Evolutionary conservation across 2,888 invertebrate species (phyloP).

Genomic region (Parnassius mnemosyne): DNA sequence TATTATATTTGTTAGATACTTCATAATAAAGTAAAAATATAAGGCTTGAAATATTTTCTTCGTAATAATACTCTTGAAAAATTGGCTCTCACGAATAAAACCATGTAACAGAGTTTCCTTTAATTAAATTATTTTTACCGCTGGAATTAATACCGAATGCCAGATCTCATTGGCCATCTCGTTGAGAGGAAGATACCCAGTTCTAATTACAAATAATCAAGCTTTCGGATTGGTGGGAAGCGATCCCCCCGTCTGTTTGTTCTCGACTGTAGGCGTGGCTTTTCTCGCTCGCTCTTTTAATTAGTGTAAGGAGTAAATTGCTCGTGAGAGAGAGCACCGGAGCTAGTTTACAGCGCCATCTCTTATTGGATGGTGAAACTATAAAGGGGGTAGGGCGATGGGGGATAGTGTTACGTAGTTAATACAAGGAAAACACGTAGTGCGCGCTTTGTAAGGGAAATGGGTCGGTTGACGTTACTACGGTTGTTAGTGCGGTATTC

Average conservation of each 20-base stretch:
- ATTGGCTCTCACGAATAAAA: slow-evolving; percentile 7
- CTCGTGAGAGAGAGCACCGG: slow-evolving; percentile 67
- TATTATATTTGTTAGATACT: slow-evolving; percentile 15
- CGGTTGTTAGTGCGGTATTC: slow-evolving; percentile 57
- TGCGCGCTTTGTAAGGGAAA: slow-evolving; percentile 69
- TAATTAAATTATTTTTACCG: slow-evolving; percentile 31
- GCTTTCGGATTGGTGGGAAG: slow-evolving; percentile 66
- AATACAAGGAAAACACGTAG: slow-evolving; percentile 77
- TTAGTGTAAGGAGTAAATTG: slow-evolving; percentile 82
- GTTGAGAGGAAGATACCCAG: slow-evolving; percentile 64
- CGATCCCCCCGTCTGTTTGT: slow-evolving; percentile 76
- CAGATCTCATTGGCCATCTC: slow-evolving; percentile 76
- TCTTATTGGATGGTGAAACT: slow-evolving; percentile 75
- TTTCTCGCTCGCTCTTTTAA: slow-evolving; percentile 78
- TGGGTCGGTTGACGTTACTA: slow-evolving; percentile 69
- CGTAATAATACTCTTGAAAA: not conserved
- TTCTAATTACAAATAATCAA: slow-evolving; percentile 82
- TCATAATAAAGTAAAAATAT: slow-evolving; percentile 6
- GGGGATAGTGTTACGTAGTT: slow-evolving; percentile 74
- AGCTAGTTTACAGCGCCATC: slow-evolving; percentile 72
- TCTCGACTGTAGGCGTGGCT: slow-evolving; percentile 72
- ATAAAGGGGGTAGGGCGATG: slow-evolving; percentile 52
- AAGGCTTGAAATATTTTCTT: slow-evolving; percentile 1
- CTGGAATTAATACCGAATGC: slow-evolving; percentile 62
- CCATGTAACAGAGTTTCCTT: slow-evolving; percentile 14